Evolutionary conservation across 64 coral and sea anemone genomes (phyloP).

Genomic region (Acropora tenuis): DNA sequence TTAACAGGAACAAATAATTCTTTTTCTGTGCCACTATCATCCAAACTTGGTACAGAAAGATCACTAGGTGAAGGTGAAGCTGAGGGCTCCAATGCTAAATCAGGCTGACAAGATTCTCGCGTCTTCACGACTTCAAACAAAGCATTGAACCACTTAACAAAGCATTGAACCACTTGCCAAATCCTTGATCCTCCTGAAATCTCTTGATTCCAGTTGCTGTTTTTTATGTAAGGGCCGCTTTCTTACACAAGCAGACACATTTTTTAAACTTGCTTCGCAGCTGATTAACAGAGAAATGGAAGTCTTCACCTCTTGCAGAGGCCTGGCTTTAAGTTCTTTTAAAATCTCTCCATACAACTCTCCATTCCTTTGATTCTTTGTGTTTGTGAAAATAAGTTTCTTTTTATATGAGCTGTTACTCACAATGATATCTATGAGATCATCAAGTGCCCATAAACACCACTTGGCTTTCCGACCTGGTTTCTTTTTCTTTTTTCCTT

Average conservation of each 20-base stretch:
- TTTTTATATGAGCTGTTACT: constrained; percentile 51
- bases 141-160: constrained; percentile 46
- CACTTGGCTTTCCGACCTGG: constrained; percentile 45
- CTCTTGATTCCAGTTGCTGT: constrained; percentile 68
- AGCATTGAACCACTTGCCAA: constrained; percentile 54
- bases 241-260: constrained; percentile 64
- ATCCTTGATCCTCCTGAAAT: constrained; percentile 55
- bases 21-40: constrained; percentile 19
- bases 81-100: constrained; percentile 69
- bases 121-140: constrained; percentile 70
- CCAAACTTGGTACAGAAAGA: constrained; percentile 9
- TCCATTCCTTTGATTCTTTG: constrained; percentile 40
- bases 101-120: constrained; percentile 71
- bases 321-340: constrained; percentile 56
- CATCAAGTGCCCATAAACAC: constrained; percentile 44
- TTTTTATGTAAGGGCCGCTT: constrained; percentile 68
- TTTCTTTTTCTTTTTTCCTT: constrained; percentile 28
- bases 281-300: constrained; percentile 61
- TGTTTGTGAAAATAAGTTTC: constrained; percentile 68
- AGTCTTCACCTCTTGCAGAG: constrained; percentile 44
- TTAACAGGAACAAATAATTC: constrained; percentile 19
- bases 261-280: constrained; percentile 72
- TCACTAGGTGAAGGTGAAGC: constrained; percentile 10
- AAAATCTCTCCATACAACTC: constrained; percentile 40
- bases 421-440: constrained; percentile 36